Evolutionary conservation across 2,113 vertebrate species (phyloP), one percentile per base, ranked within the genome.

Genomic region (Eulacestoma nigropectus): DNA sequence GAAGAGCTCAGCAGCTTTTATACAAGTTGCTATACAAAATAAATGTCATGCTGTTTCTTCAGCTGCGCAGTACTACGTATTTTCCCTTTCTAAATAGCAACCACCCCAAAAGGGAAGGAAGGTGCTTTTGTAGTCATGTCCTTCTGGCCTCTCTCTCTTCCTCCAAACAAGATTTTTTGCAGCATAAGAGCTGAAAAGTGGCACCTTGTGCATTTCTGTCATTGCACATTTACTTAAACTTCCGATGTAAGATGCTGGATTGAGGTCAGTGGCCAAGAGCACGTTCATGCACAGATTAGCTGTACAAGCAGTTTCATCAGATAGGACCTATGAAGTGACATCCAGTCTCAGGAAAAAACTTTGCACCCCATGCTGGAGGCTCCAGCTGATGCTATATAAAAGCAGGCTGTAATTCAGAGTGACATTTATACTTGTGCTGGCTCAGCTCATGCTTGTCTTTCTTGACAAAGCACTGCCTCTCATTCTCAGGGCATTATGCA

Each of bases 41-140:
- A 86, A 84, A 83, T 47, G 59, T 95, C 81, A 47, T 73, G 67
- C 74, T 96, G 87, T 91, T 96, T 95, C 89, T 88, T 90, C 93
- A 96, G 91, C 91, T 95, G 82, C 5, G 33, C 70, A 20, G 46
- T 53, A 42, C 75, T 74, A 65, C 1, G 6, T 68, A 13, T 93
- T 94, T 94, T 96, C 82, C 88, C 52, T 92, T 96, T 90, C 80
- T 90, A 96, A 96, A 95, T 18, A 96, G 52, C 85, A 96, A 67
- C 63, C 63, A 52, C 55, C 39, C 82, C 59, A 64, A 88, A 95
- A 94, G 56, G 87, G 75, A 96, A 96, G 95, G 90, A 95, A 94
- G 69, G 64, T 56, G 47, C 20, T 70, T 93, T 88, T 63, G 72
- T 60, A 84, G 55, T 52, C 17, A 1, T 41, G 22, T 63, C 47